Evolutionary conservation across 2,113 vertebrate species (phyloP), one percentile per base, ranked within the genome.

Genomic region (Tragulus kanchil): DNA sequence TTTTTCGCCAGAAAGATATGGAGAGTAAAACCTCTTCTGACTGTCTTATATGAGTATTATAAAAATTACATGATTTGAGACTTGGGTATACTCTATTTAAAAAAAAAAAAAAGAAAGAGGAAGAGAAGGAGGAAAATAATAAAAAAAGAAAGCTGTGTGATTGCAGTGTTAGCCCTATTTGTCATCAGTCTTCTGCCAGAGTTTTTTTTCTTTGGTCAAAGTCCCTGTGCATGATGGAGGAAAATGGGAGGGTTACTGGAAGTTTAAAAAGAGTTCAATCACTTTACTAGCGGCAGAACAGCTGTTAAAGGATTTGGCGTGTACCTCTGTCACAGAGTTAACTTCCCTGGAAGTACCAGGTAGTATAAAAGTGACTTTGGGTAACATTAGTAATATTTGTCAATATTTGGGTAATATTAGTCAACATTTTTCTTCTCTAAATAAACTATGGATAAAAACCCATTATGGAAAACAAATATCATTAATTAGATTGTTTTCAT

Each of bases 1-100:
- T 95, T 89, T 91, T 75, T 71, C 31, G 62, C 26, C 45, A 86
- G 48, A 89, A 85, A 94, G 79, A 82, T 82, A 73, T 89, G 75
- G 25, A 45, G 42, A 88, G 48, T 50, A 90, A 81, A 61, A 59
- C 21, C 15, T 69, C 3, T 79, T 65, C 21, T 94, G 42, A 58
- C 85, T 90, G 58, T 10, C 31, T 90, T 21, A 28, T 7, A 19
- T 42, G 16, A 62, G 79, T n/a, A 78, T 95, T 59, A 1, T 95
- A 82, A 93, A 96, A 81, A 45, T 48, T 59, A 85, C 17, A 58
- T 36, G n/a, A 65, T 82, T 85, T 87, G 6, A 84, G 79, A 56
- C 84, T 42, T 65, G 61, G 9, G 1, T 81, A 56, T 88, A 81
- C 42, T 89, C 45, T 78, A 89, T 65, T 82, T 19, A 1, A 36